Conservation (phyloP, 2,888 invertebrate species). For the Melipona bicolor region DNA sequence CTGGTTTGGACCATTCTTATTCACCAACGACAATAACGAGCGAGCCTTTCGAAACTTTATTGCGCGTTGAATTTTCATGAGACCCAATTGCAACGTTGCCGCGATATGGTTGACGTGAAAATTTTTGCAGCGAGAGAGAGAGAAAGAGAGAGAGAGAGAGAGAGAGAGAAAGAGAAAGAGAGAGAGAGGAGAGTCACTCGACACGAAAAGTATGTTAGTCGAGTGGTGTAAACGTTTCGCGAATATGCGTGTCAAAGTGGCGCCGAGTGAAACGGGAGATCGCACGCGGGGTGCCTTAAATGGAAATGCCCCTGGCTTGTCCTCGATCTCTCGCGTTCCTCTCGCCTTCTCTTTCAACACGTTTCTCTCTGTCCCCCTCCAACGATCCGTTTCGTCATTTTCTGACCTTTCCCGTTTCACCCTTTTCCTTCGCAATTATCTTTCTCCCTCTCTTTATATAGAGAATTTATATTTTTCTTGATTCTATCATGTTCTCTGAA, state of each 20-base stretch:
- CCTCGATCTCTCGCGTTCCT: constrained; percentile 59
- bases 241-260: constrained; percentile 56
- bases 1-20: background rate
- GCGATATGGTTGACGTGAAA: background rate
- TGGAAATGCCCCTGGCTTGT: constrained; percentile 68
- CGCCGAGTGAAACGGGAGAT: constrained; percentile 45
- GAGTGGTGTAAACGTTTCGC: constrained; percentile 30
- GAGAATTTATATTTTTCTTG: background rate
- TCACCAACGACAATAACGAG: background rate
- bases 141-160: background rate
- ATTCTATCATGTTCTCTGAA: background rate
- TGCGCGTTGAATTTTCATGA: background rate
- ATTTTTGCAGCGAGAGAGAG: background rate
- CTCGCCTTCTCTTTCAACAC: constrained; percentile 29
- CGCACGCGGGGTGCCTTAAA: constrained; percentile 63
- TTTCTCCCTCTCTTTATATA: background rate
- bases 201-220: constrained; percentile 8
- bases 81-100: background rate
- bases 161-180: background rate
- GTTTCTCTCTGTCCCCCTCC: background rate
- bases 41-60: too few species aligned
- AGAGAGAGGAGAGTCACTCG: background rate
- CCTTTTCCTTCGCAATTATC: background rate
- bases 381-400: background rate
- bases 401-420: background rate